These are phyloP conservation scores for Halcyon senegalensis DNA, from an alignment of 2,113 vertebrate genomes.

Conservation along the genomic window DNA sequence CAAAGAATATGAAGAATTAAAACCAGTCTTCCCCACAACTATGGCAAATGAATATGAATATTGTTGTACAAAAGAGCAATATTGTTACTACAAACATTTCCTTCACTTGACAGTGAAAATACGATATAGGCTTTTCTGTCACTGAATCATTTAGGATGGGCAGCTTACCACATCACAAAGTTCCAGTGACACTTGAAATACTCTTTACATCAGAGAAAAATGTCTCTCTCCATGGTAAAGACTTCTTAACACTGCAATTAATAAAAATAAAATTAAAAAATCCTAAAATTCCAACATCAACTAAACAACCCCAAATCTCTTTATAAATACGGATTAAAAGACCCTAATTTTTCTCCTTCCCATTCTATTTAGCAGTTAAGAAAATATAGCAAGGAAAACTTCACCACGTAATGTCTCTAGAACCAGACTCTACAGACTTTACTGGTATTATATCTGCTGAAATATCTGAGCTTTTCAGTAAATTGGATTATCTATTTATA, in stretches of 20 bases:
- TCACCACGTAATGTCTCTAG: neutral
- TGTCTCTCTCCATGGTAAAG: neutral
- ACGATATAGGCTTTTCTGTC: neutral
- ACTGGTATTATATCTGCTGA: neutral
- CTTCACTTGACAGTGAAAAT: neutral
- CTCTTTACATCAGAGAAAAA: neutral
- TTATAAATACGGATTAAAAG: neutral
- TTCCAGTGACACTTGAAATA: neutral
- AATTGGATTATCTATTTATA: neutral
- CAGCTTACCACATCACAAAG: neutral
- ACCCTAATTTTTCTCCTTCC: neutral
- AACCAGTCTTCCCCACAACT: neutral
- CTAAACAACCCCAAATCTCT: neutral
- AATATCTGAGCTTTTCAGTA: neutral
- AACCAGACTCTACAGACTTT: neutral
- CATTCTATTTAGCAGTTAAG: neutral
- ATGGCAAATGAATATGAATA: neutral
- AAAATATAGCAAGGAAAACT: neutral
- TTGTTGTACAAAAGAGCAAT: neutral
- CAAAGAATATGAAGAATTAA: neutral
- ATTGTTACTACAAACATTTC: neutral
- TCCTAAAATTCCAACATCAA: neutral
- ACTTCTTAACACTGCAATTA: neutral
- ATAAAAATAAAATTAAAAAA: neutral
- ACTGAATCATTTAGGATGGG: neutral